These are phyloP conservation scores for Gerris lacustris DNA, from an alignment of 2,888 invertebrate species.

Conservation along the genomic window DNA sequence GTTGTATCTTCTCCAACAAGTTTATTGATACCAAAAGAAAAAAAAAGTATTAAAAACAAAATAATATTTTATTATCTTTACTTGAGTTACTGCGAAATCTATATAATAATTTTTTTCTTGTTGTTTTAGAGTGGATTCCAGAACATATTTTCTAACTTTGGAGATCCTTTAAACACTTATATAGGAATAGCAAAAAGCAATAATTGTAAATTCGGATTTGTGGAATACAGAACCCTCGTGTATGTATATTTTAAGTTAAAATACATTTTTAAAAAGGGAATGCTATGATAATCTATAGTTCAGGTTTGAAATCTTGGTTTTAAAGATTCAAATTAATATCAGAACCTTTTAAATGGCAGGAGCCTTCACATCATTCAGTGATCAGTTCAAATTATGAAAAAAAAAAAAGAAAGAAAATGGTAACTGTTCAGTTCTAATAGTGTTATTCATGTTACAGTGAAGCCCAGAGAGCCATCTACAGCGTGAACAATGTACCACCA, in stretches of 20 bases:
- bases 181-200: background rate
- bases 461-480: conserved; percentile 14
- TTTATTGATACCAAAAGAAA: too few relatives aligned
- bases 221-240: conserved; percentile 14
- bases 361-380: too few relatives aligned
- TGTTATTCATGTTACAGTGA: conserved; percentile 13
- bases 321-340: too few relatives aligned
- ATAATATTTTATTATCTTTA: too few relatives aligned
- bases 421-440: background rate
- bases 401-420: background rate
- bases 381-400: too few relatives aligned
- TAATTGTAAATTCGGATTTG: conserved; percentile 12
- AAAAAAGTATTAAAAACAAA: too few relatives aligned
- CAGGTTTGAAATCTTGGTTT: too few relatives aligned
- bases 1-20: too few relatives aligned
- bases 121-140: conserved; percentile 14
- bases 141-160: conserved; percentile 13
- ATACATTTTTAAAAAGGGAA: too few relatives aligned
- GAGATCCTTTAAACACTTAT: conserved; percentile 5
- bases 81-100: too few relatives aligned
- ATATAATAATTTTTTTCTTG: background rate
- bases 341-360: too few relatives aligned
- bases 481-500: conserved; percentile 13
- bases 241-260: conserved; percentile 2
- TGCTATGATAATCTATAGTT: too few relatives aligned